Base-by-base conservation (phyloP, 2,113 vertebrate genomes). In the Notarius lentiginosus region DNA sequence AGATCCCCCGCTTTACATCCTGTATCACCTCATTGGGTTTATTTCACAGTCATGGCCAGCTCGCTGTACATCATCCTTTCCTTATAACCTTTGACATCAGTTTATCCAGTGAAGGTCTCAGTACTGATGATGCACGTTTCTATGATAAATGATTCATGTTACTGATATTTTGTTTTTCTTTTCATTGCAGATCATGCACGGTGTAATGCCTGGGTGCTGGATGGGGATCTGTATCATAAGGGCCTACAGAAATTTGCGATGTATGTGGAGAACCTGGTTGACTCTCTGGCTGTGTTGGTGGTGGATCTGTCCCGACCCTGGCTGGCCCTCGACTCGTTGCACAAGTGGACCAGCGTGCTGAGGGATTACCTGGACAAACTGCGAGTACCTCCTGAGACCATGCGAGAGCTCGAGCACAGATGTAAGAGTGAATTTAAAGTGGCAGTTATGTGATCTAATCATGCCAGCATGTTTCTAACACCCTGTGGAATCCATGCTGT, bases 171-270 rank as follows among this genome's bases (percentile, higher is more conserved):
- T 49, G 18, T 58, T 11, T 70, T 58, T 76, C 11, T 63, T 65
- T 14, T 82, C 58, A 63, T 90, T 92, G 2, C 90, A 99, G 98
- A 99, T 93, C 97, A 98, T 76, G 96, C 98, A 82, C 95, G 97
- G 90, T 99, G 99, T 94, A 99, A 99, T 82, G 96, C 97, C 0
- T 99, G 98, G 99, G 97, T 99, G 90, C 94, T 99, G 91, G 99
- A 99, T 88, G 99, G 98, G 86, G 99, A 99, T 92, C 95, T 98
- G 14, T 99, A 98, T 93, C 97, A 99, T 93, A 99, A 99, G 94
- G 97, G 97, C 86, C 96, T 99, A 87, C 97, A 99, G 92, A 98
- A 97, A 75, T 99, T 99, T 86, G 98, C 97, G 0, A 93, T 98
- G 90, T 96, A 97, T 41, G 94, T 95, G 83, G 93, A 93, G 89